Percentiles rank a stretch among this genome's conserved stretches.
These are phyloP conservation scores for Athetis lepigone DNA, from an alignment of 2,888 invertebrate species.

Conservation along the genomic window DNA sequence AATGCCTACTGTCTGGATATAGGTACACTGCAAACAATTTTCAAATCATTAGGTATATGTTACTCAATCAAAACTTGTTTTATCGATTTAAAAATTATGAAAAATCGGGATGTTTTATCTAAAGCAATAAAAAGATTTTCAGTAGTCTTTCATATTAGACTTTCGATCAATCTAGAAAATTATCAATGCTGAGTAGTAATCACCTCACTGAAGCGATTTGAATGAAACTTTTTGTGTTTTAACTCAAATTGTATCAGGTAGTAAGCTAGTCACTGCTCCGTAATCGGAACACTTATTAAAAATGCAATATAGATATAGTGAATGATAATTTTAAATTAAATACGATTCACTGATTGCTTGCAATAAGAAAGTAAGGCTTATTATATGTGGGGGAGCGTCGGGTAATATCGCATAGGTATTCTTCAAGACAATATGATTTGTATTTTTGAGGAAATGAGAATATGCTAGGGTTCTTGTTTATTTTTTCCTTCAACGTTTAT, in stretches of 20 bases:
- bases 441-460: constrained; percentile 63
- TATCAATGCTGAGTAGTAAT: constrained; percentile 12
- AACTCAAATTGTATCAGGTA: constrained; percentile 33
- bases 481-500: constrained; percentile 13
- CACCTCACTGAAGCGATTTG: constrained; percentile 25
- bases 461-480: constrained; percentile 27
- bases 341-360: constrained; percentile 35
- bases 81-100: background rate
- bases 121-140: constrained; percentile 1
- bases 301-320: constrained; percentile 60
- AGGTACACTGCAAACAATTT: background rate
- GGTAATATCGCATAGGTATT: constrained; percentile 55
- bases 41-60: constrained; percentile 7
- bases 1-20: background rate
- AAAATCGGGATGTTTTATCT: background rate
- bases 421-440: constrained; percentile 68
- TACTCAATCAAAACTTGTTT: background rate
- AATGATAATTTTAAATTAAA: constrained; percentile 20
- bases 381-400: constrained; percentile 48
- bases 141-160: constrained; percentile 4
- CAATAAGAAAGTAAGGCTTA: constrained; percentile 11
- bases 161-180: constrained; percentile 13
- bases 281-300: constrained; percentile 57
- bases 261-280: constrained; percentile 53
- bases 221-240: constrained; percentile 28